Base-by-base conservation (phyloP, 2,888 invertebrate genomes). In the Ernsta delagoae region DNA sequence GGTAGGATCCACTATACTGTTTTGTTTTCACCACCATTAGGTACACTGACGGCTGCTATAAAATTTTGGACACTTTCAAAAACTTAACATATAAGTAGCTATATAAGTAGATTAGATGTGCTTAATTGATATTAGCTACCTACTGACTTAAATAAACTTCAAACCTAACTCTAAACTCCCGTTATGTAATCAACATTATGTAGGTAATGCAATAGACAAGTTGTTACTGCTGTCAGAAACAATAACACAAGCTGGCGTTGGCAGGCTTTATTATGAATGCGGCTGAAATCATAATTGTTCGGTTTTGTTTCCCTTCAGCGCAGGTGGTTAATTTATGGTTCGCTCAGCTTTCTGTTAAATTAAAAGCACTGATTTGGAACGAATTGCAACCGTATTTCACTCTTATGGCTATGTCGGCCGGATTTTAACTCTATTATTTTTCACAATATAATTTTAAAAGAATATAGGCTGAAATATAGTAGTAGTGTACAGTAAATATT, bases 281-380 rank as follows among this genome's bases (percentile, higher is more conserved):
- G 43, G 59, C 43, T 43, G 43, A 59, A 39, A 39, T 53, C 16
- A 53, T 63, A 63, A 63, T 63, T 63, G 41, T 63, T 61, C 61
- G 48, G 48, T 61, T 61, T n/a, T 48, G 48, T 61, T 61, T 61
- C 48, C 50, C 48, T 61, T 61, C 48, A 61, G 50, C 34, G 34
- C 34, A 57, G 36, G 57, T 50, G 31, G 60, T 60, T 60, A 45
- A 60, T 60, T 50, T 56, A 53, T 53, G 39, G 41, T 39, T 39
- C 36, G 36, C 57, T 36, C 57, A 57, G 36, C 57, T 57, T 57
- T 12, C 12, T 57, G 57, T 39, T 36, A 57, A 57, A 57, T 57
- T 57, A 57, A 57, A 36, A 34, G 57, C 57, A 39, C 57, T 57
- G n/a, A 36, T 57, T 9, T 57, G 57, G 57, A 39, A 57, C 34